phyloP scores from a whole-genome alignment of 2,888 invertebrate genomes.

The Caenorhabditis sp. region DNA sequence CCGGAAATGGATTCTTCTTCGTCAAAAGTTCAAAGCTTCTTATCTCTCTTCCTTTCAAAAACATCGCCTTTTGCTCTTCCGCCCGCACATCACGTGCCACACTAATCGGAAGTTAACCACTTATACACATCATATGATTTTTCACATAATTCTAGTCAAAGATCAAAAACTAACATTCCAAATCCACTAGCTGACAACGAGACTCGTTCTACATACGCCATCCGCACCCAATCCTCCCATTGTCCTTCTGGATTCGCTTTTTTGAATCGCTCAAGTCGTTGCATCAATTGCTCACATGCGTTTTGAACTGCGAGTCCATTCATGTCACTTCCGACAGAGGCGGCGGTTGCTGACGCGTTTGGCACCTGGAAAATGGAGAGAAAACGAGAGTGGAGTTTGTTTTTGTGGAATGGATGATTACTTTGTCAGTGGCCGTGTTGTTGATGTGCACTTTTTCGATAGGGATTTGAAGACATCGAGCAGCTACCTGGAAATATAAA shows the following conservation, averaged over 20 bases:
- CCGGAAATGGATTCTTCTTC: no score
- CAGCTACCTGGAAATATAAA: conserved; percentile 52
- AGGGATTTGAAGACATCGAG: conserved; percentile 62
- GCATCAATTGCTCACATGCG: conserved; percentile 82
- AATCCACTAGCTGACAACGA: conserved; percentile 86
- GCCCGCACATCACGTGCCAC: not conserved
- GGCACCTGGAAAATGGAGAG: conserved; percentile 75
- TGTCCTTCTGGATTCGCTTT: conserved; percentile 80
- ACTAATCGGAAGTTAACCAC: not conserved
- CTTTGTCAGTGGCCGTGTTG: conserved; percentile 87
- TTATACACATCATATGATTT: not conserved
- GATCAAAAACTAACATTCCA: conserved; percentile 74
- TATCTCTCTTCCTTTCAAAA: not conserved
- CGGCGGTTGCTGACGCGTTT: conserved; percentile 88
- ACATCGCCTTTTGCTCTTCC: not conserved
- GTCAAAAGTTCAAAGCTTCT: no score
- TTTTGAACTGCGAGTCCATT: conserved; percentile 87
- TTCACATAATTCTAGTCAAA: no score
- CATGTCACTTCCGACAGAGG: conserved; percentile 86
- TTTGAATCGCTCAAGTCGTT: conserved; percentile 81
- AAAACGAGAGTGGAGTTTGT: not conserved
- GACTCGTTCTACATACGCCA: conserved; percentile 82
- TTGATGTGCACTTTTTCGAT: conserved; percentile 73
- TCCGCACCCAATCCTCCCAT: conserved; percentile 85
- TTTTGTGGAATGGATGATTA: not conserved